These are phyloP conservation scores for Andrena dorsata DNA, from an alignment of 2,888 invertebrate genomes.

Conservation along the genomic window DNA sequence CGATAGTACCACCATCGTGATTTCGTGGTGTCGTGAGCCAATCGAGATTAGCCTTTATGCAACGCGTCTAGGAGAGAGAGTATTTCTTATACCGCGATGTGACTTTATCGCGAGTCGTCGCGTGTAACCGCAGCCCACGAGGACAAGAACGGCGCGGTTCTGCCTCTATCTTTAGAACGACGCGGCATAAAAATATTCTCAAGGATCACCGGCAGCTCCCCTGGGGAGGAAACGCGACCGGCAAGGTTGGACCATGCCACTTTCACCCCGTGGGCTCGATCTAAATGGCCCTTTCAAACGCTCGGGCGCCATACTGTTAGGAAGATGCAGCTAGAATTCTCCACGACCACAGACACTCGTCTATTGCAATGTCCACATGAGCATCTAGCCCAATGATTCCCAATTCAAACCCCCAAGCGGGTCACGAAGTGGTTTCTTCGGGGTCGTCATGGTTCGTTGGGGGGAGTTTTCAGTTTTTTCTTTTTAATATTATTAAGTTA, in stretches of 20 bases:
- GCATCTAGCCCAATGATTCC: too few relatives aligned
- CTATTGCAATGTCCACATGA: too few relatives aligned
- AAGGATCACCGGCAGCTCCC: constrained; percentile 68
- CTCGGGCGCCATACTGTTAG: not conserved
- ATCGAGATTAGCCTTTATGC: constrained; percentile 9
- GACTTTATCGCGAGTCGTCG: constrained; percentile 40
- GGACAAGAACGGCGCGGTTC: constrained; percentile 47
- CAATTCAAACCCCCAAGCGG: too few relatives aligned
- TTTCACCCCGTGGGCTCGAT: constrained; percentile 56
- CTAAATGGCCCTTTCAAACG: constrained; percentile 52
- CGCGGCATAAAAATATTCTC: constrained; percentile 70
- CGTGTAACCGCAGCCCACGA: constrained; percentile 44
- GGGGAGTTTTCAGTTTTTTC: too few relatives aligned
- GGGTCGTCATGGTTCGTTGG: too few relatives aligned
- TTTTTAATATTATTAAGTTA: too few relatives aligned
- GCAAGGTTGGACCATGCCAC: constrained; percentile 47
- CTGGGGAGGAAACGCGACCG: constrained; percentile 56
- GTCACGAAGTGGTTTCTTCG: too few relatives aligned
- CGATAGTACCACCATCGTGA: not conserved
- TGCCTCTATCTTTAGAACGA: constrained; percentile 68
- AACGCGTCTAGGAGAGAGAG: constrained; percentile 12
- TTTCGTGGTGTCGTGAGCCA: not conserved
- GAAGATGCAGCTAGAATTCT: not conserved
- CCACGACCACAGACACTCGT: too few relatives aligned
- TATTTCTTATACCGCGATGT: not conserved